A percentile compares a stretch with the other conserved stretches of the same genome.
Evolutionary conservation across 2,888 invertebrate genomes (phyloP).

Genomic region (Acrocyrtus sp.): DNA sequence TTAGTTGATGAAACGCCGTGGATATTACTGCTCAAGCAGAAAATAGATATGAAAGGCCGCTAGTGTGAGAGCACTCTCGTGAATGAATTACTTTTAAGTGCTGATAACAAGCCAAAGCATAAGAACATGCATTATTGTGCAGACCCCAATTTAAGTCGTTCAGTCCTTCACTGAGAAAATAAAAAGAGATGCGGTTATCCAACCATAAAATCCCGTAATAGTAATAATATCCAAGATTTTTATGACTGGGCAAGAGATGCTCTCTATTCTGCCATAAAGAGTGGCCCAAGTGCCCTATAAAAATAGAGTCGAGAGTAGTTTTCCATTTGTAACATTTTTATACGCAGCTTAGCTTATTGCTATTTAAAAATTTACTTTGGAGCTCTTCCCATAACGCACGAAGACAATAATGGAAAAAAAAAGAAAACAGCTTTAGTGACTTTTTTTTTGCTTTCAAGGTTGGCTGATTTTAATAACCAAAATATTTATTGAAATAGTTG

Average conservation of each 20-base stretch:
- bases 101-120: too few species aligned
- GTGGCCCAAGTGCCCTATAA: slow-evolving; percentile 35
- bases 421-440: slow-evolving; percentile 24
- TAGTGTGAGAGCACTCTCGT: too few species aligned
- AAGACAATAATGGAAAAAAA: slow-evolving; percentile 1
- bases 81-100: too few species aligned
- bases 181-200: slow-evolving; percentile 39
- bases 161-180: not conserved
- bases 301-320: too few species aligned
- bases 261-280: slow-evolving; percentile 30
- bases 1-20: too few species aligned
- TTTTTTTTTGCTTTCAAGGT: slow-evolving; percentile 37
- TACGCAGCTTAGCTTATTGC: too few species aligned
- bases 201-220: slow-evolving; percentile 49
- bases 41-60: too few species aligned
- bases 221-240: slow-evolving; percentile 47
- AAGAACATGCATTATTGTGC: too few species aligned
- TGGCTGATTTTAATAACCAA: slow-evolving; percentile 46
- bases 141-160: not conserved
- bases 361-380: too few species aligned
- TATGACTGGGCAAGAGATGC: slow-evolving; percentile 40
- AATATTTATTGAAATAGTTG: slow-evolving; percentile 46
- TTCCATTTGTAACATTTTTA: too few species aligned
- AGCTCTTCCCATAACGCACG: too few species aligned
- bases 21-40: too few species aligned